These are phyloP conservation scores for Scopus umbretta DNA, from an alignment of 2,113 vertebrate species.

Conservation along the genomic window DNA sequence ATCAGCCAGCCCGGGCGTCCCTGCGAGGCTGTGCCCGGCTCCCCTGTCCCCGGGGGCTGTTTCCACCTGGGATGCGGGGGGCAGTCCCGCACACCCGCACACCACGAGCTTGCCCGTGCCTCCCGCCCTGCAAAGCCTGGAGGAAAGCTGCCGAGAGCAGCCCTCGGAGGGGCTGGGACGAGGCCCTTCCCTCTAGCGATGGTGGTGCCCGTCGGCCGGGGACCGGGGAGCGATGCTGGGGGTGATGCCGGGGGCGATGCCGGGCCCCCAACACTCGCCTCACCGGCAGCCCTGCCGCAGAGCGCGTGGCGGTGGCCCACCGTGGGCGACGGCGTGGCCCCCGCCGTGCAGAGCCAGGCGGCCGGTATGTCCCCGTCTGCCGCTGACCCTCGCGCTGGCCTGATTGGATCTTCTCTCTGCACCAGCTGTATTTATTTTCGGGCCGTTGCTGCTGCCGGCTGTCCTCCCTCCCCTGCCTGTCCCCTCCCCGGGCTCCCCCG, in stretches of 20 bases:
- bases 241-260: background rate
- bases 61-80: accelerated
- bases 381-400: background rate
- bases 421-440: background rate
- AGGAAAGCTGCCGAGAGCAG: background rate
- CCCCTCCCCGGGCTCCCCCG: background rate
- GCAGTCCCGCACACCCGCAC: background rate
- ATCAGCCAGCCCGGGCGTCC: accelerated
- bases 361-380: background rate
- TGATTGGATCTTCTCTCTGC: constrained; percentile 21
- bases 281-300: accelerated
- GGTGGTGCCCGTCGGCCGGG: background rate
- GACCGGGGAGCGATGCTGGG: no score
- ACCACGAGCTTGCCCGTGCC: accelerated
- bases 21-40: background rate
- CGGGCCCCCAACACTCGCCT: accelerated
- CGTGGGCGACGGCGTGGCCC: background rate
- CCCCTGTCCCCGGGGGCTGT: background rate
- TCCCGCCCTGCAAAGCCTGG: accelerated
- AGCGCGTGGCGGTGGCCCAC: background rate
- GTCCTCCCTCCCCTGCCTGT: background rate
- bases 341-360: background rate
- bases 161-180: background rate
- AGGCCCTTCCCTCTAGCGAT: background rate
- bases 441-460: background rate